Conservation (phyloP, 2,888 invertebrate genomes). For the Cantharis nigra region DNA sequence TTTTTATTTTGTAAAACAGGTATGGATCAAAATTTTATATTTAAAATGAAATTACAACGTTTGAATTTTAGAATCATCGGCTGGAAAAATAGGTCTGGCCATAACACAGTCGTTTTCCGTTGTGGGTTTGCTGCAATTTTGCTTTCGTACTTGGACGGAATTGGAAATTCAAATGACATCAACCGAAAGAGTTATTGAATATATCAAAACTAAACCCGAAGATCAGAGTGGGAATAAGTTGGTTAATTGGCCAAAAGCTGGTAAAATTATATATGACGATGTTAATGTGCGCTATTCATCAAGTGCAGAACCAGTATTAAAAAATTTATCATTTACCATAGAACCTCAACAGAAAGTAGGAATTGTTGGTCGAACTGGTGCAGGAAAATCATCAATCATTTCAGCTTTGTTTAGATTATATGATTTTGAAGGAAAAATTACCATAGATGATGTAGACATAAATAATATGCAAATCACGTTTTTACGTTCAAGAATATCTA, state of each 20-base stretch:
- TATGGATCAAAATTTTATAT: not conserved
- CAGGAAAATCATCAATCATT: constrained; percentile 79
- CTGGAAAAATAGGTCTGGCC: not conserved
- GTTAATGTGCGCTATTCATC: constrained; percentile 75
- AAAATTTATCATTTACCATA: constrained; percentile 68
- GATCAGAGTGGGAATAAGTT: not conserved
- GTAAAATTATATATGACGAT: constrained; percentile 69
- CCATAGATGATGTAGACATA: constrained; percentile 79
- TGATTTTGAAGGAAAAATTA: constrained; percentile 75
- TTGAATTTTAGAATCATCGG: not conserved
- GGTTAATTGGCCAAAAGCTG: constrained; percentile 70
- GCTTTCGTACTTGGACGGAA: not conserved
- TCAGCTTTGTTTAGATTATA: constrained; percentile 82
- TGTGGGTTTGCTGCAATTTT: not conserved
- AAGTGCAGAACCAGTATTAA: constrained; percentile 73
- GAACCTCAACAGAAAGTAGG: constrained; percentile 75
- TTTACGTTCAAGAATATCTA: constrained; percentile 78
- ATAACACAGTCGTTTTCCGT: not conserved
- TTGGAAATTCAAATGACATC: not conserved
- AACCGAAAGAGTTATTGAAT: not conserved
- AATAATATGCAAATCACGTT: constrained; percentile 72
- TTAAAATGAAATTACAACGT: not conserved
- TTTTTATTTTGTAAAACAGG: constrained; percentile 4
- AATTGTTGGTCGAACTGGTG: constrained; percentile 82
- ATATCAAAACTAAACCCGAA: not conserved